Percentiles rank a stretch among this genome's conserved stretches.
phyloP scores from a whole-genome alignment of 2,888 invertebrate species.

The Galerucella calmariensis region DNA sequence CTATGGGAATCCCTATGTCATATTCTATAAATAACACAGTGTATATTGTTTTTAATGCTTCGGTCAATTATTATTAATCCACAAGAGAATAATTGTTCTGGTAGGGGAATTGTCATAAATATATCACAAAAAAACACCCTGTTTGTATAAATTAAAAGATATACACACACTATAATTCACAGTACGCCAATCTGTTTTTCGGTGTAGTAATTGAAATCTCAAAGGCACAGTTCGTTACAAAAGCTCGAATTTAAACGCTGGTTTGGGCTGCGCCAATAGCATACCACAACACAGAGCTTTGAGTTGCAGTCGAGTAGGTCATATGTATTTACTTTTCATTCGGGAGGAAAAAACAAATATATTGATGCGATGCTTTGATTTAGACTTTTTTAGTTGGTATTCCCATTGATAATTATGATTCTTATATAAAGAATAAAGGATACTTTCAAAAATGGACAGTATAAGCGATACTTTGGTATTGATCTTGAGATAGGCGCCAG shows the following conservation, averaged over 20 bases:
- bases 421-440: too few relatives aligned
- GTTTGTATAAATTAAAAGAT: constrained; percentile 9
- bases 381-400: not conserved
- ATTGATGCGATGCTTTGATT: not conserved
- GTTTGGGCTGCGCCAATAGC: constrained; percentile 15
- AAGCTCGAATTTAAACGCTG: constrained; percentile 7
- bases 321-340: constrained; percentile 17
- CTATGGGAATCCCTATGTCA: too few relatives aligned
- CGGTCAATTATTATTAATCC: not conserved
- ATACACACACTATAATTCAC: constrained; percentile 12
- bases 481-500: too few relatives aligned
- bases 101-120: not conserved
- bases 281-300: constrained; percentile 9
- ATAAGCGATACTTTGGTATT: too few relatives aligned
- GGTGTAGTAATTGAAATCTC: constrained; percentile 31
- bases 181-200: constrained; percentile 25
- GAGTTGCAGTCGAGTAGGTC: not conserved
- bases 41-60: too few relatives aligned
- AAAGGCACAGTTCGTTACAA: constrained; percentile 29
- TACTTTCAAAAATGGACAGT: too few relatives aligned
- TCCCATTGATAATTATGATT: not conserved
- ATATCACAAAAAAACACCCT: not conserved
- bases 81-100: not conserved
- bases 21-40: too few relatives aligned
- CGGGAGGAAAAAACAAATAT: not conserved